A percentile compares a stretch with the other conserved stretches of the same genome.
These are phyloP conservation scores for Champsocephalus gunnari DNA, from an alignment of 2,797 vertebrate genomes.

Conservation along the genomic window DNA sequence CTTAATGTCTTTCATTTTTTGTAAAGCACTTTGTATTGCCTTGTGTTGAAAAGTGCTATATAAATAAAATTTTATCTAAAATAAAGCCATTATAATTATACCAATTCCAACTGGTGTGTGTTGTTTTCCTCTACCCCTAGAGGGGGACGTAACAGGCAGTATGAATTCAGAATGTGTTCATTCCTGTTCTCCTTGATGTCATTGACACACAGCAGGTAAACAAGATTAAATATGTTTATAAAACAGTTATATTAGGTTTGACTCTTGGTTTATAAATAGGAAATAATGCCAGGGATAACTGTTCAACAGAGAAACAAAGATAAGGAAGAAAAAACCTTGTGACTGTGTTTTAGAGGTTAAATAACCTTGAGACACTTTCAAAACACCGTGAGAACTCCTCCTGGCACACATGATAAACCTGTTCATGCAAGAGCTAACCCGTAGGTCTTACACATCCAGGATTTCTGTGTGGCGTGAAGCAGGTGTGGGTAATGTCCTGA, in stretches of 20 bases:
- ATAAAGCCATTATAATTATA: too few relatives aligned
- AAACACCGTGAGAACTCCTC: neutral
- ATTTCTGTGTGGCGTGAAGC: neutral
- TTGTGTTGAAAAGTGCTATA: too few relatives aligned
- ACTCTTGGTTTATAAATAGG: neutral
- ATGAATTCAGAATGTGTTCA: neutral
- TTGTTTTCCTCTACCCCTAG: too few relatives aligned
- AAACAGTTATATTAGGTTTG: neutral
- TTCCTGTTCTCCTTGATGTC: constrained; percentile 1
- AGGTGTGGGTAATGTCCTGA: constrained; percentile 7
- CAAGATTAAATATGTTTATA: neutral
- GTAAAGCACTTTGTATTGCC: too few relatives aligned
- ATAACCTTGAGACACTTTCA: constrained; percentile 26
- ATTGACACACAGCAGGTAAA: neutral
- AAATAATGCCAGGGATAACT: neutral
- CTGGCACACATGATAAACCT: neutral
- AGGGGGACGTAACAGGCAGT: too few relatives aligned
- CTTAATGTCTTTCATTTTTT: too few relatives aligned
- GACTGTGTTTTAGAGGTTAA: neutral
- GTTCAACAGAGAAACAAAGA: neutral
- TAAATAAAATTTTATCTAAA: too few relatives aligned
- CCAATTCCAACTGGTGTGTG: too few relatives aligned
- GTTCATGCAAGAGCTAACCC: neutral
- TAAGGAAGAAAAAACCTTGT: neutral
- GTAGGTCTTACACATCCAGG: neutral